Conservation (phyloP, 2,888 invertebrate genomes). For the Hyposoter dolosus region DNA sequence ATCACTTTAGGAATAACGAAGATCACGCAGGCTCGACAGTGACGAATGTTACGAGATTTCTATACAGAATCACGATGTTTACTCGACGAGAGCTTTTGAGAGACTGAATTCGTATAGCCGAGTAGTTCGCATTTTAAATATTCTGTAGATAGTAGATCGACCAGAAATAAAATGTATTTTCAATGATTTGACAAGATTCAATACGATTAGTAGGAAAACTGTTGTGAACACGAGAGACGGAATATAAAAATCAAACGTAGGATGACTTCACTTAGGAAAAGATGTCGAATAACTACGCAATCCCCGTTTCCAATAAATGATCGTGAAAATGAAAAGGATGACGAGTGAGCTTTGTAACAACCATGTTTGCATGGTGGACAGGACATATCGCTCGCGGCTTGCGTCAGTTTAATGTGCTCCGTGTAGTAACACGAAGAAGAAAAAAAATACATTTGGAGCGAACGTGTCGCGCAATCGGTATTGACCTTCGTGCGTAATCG, state of each 20-base stretch:
- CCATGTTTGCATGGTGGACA: slow-evolving; percentile 9
- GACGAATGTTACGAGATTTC: neutral
- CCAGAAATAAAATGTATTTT: neutral
- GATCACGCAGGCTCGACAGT: neutral
- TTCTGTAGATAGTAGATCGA: neutral
- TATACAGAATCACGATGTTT: slow-evolving; percentile 38
- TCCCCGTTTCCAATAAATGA: neutral
- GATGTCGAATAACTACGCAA: neutral
- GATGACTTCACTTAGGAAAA: neutral
- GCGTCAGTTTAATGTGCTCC: slow-evolving; percentile 37
- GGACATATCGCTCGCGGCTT: slow-evolving; percentile 27
- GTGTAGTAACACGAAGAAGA: neutral
- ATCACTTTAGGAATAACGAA: neutral
- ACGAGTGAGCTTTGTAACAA: neutral
- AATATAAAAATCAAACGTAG: neutral
- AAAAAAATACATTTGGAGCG: neutral
- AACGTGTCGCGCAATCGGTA: neutral
- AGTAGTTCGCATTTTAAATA: slow-evolving; percentile 53
- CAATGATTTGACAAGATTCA: neutral
- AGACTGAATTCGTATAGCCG: slow-evolving; percentile 42
- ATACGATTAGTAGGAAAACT: neutral
- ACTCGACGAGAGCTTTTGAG: slow-evolving; percentile 47
- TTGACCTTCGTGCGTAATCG: slow-evolving; percentile 32
- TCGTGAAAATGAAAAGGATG: neutral
- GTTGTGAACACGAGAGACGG: neutral